These are phyloP conservation scores for Priocnemis perturbator DNA, from an alignment of 2,888 invertebrate genomes.

Conservation along the genomic window DNA sequence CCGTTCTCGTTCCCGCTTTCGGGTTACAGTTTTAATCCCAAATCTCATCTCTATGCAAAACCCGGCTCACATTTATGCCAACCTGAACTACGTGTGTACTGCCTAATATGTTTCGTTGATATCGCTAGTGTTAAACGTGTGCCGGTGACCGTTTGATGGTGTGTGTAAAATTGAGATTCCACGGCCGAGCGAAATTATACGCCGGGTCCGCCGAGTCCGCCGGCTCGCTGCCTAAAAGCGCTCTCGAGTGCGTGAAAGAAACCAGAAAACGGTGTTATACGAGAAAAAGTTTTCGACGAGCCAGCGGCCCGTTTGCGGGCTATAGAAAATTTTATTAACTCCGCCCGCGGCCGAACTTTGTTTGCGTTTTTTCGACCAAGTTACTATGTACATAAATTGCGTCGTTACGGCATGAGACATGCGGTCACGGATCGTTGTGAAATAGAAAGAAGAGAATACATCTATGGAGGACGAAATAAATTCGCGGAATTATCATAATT, in stretches of 20 bases:
- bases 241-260: slow-evolving; percentile 11
- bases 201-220: not conserved
- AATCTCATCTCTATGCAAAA: slow-evolving; percentile 59
- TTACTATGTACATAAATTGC: too few relatives aligned
- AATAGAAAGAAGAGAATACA: too few relatives aligned
- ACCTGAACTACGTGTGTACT: slow-evolving; percentile 34
- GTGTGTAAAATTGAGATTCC: slow-evolving; percentile 25
- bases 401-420: too few relatives aligned
- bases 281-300: slow-evolving; percentile 24
- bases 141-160: not conserved
- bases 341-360: too few relatives aligned
- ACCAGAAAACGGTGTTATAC: slow-evolving; percentile 27
- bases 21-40: slow-evolving; percentile 53
- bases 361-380: too few relatives aligned
- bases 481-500: too few relatives aligned
- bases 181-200: slow-evolving; percentile 22
- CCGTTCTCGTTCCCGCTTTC: slow-evolving; percentile 18
- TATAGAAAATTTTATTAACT: too few relatives aligned
- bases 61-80: slow-evolving; percentile 33
- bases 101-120: slow-evolving; percentile 44
- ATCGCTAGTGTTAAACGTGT: slow-evolving; percentile 9
- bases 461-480: too few relatives aligned
- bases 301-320: not conserved
- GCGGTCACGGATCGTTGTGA: too few relatives aligned
- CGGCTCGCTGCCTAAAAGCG: too few relatives aligned